A percentile compares a stretch with the other conserved stretches of the same genome.
These are phyloP conservation scores for Tetramorium parvispinum DNA, from an alignment of 1,140 invertebrate genomes.

Conservation along the genomic window DNA sequence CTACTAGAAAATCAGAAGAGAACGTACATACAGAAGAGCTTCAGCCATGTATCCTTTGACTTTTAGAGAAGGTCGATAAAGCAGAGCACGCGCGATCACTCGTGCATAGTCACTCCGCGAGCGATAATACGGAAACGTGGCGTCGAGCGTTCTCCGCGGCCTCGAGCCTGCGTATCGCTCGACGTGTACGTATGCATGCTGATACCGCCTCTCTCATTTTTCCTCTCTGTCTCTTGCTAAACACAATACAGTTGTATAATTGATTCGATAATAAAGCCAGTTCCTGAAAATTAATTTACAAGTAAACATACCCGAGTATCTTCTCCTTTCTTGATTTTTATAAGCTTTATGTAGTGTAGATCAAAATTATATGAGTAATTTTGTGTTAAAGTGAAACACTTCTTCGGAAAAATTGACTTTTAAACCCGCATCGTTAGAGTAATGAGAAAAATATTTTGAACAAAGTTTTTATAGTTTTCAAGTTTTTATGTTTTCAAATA, in stretches of 20 bases:
- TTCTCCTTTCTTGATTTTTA: neutral
- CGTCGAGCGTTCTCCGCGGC: neutral
- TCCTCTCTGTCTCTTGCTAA: neutral
- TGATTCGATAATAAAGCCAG: neutral
- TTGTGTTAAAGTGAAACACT: neutral
- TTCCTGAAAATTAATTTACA: neutral
- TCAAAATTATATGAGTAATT: neutral
- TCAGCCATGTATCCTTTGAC: neutral
- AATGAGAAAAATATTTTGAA: neutral
- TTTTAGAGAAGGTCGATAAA: slow-evolving; percentile 41
- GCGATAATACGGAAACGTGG: neutral
- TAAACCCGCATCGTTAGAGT: neutral
- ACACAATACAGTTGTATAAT: neutral
- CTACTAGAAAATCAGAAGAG: neutral
- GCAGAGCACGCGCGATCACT: neutral
- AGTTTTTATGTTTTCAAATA: neutral
- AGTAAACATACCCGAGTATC: neutral
- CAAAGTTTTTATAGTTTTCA: neutral
- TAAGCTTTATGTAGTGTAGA: neutral
- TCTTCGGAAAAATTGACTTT: neutral
- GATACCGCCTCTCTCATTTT: neutral
- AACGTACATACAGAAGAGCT: too few species aligned
- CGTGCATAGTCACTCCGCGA: neutral
- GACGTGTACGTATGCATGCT: neutral
- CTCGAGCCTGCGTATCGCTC: neutral